These are phyloP conservation scores for Mesodorylaimus sp. DNA, from an alignment of 2,888 invertebrate genomes.

Conservation along the genomic window DNA sequence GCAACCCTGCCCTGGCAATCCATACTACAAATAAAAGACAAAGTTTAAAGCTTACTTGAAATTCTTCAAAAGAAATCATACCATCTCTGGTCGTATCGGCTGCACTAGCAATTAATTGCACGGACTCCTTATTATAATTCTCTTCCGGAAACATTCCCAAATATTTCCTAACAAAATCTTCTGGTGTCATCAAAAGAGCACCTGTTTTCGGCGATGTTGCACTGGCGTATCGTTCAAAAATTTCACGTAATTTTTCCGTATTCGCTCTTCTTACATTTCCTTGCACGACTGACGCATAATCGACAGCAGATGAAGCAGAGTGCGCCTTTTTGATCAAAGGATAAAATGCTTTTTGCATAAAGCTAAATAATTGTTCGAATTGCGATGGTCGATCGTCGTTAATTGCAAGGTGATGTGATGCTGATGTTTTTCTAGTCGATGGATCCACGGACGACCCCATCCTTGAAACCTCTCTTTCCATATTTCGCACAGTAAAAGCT, in stretches of 20 bases:
- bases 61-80: constrained; percentile 82
- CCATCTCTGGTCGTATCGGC: constrained; percentile 36
- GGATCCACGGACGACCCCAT: too few relatives aligned
- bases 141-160: constrained; percentile 63
- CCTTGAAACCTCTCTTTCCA: too few relatives aligned
- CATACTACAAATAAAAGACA: background rate
- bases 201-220: constrained; percentile 52
- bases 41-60: constrained; percentile 38
- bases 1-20: background rate
- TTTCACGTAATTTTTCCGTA: constrained; percentile 44
- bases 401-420: too few relatives aligned
- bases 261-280: background rate
- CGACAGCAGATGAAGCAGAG: background rate
- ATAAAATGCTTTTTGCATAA: too few relatives aligned
- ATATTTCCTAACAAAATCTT: constrained; percentile 79
- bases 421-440: too few relatives aligned
- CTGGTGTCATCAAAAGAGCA: constrained; percentile 72
- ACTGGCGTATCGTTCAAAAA: constrained; percentile 75
- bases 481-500: too few relatives aligned
- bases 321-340: too few relatives aligned
- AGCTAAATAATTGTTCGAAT: too few relatives aligned
- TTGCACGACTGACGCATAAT: background rate
- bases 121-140: constrained; percentile 62
- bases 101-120: constrained; percentile 53
- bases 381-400: too few relatives aligned